Evolutionary conservation across 2,797 vertebrate species (phyloP).

Genomic region (Triplophysa bombifrons): DNA sequence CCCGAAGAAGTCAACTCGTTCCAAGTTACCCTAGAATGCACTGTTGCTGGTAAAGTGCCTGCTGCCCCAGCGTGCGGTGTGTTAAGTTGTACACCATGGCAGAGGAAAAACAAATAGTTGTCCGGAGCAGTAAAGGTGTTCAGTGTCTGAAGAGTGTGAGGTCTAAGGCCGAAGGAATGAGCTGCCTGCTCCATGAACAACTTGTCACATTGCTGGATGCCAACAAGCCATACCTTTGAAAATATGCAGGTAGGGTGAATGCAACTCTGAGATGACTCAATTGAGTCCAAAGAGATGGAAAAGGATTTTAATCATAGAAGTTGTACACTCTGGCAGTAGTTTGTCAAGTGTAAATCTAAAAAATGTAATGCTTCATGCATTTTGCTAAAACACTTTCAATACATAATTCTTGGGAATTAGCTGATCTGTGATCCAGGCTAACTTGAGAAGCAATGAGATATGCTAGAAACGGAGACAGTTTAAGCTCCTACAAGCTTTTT

Average conservation of each 20-base stretch:
- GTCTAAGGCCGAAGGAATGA: constrained; percentile 69
- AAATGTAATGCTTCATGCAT: not conserved
- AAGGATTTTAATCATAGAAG: not conserved
- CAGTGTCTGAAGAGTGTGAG: constrained; percentile 72
- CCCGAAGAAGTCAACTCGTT: constrained; percentile 62
- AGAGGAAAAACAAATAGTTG: constrained; percentile 76
- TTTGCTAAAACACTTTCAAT: no score
- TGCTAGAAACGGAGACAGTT: not conserved
- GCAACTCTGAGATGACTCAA: constrained; percentile 6
- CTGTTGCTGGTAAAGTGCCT: constrained; percentile 64
- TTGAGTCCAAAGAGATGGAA: not conserved
- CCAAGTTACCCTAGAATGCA: constrained; percentile 63
- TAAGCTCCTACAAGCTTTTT: not conserved
- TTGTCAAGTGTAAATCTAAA: not conserved
- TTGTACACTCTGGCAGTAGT: no score
- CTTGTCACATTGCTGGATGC: constrained; percentile 71
- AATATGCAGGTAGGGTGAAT: constrained; percentile 52
- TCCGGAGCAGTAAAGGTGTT: constrained; percentile 72
- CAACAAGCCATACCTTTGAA: constrained; percentile 69
- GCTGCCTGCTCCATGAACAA: constrained; percentile 67
- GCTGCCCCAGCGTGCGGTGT: constrained; percentile 69
- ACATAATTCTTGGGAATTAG: no score
- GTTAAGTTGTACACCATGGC: constrained; percentile 71
- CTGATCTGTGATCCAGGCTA: no score
- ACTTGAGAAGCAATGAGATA: no score